phyloP scores from a whole-genome alignment of 2,888 invertebrate genomes.

The Cepaea hortensis region DNA sequence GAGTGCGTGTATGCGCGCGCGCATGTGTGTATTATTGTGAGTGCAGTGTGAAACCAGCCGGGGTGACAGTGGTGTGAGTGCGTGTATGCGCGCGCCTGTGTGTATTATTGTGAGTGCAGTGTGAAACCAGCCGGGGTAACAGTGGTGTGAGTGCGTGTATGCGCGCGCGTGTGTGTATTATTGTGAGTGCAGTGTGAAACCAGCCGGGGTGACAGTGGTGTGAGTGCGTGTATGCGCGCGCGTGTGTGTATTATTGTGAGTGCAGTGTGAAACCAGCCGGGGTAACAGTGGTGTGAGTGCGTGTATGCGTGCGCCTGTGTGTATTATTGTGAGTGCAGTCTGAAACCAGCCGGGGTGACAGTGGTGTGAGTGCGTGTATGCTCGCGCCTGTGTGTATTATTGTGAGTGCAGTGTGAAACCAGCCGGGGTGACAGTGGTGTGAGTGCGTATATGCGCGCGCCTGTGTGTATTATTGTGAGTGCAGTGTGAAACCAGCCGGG shows the following conservation, averaged over 20 bases:
- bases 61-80: not conserved
- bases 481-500: too few relatives aligned
- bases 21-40: not conserved
- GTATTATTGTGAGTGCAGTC: not conserved
- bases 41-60: not conserved
- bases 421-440: too few relatives aligned
- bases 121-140: too few relatives aligned
- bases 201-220: too few relatives aligned
- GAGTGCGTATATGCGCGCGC: not conserved
- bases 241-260: not conserved
- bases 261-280: not conserved
- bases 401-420: not conserved
- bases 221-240: not conserved
- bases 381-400: not conserved
- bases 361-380: not conserved
- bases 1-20: not conserved
- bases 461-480: not conserved
- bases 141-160: not conserved
- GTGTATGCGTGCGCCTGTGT: not conserved
- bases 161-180: not conserved
- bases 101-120: not conserved
- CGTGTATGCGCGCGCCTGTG: not conserved
- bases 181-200: not conserved
- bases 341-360: too few relatives aligned
- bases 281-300: not conserved